Evolutionary conservation across 2,797 vertebrate species (phyloP).

Genomic region (Orestias chungarensis): DNA sequence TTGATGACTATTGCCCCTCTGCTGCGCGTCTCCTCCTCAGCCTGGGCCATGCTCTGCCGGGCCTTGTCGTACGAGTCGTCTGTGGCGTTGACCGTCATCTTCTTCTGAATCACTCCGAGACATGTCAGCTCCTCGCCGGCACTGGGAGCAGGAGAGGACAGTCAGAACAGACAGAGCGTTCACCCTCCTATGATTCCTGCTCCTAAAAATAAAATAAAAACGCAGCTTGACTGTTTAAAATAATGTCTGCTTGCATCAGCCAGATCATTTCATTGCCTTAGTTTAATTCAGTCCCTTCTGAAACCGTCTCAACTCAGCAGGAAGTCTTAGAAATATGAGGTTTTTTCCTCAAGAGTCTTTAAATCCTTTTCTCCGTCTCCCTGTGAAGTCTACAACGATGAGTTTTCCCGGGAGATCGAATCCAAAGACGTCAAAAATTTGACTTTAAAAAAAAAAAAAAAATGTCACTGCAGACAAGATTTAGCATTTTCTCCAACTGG

Average conservation of each 20-base stretch:
- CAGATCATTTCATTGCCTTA: not conserved
- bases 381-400: conserved; percentile 6
- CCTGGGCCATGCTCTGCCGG: conserved; percentile 90
- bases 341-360: not conserved
- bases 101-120: conserved; percentile 87
- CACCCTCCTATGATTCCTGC: not conserved
- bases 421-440: conserved; percentile 26
- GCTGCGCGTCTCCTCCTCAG: conserved; percentile 90
- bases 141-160: conserved; percentile 37
- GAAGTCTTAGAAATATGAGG: not conserved
- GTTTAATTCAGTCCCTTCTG: not conserved
- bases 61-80: conserved; percentile 95
- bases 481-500: not conserved
- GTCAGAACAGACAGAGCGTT: conserved; percentile 13
- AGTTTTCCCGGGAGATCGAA: conserved; percentile 30
- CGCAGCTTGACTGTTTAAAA: not conserved
- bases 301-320: not conserved
- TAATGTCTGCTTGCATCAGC: not conserved
- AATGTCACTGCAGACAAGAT: not conserved
- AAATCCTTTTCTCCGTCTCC: not conserved
- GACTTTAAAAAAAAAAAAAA: conserved; percentile 17
- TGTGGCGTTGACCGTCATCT: conserved; percentile 91
- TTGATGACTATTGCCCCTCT: conserved; percentile 92
- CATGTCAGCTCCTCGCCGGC: conserved; percentile 61
- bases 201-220: conserved; percentile 7